Conservation (phyloP, 2,113 vertebrate species). For the Reinhardtius hippoglossoides region DNA sequence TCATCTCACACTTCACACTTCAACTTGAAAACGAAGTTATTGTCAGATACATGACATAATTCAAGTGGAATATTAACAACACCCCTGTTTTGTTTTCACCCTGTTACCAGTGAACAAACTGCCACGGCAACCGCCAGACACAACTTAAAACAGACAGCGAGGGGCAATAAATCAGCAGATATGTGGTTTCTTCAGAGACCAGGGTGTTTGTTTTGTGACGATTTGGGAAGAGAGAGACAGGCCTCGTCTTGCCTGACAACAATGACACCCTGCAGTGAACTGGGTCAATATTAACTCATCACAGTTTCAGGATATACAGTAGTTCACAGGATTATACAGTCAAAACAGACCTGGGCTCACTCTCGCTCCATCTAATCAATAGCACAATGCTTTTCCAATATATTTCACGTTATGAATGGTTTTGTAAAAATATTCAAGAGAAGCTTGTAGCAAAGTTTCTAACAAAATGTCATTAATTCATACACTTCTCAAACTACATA, state of each 20-base stretch:
- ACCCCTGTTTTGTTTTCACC: slow-evolving; percentile 11
- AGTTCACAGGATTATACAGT: neutral
- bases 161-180: slow-evolving; percentile 39
- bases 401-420: too few species aligned
- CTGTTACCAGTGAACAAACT: slow-evolving; percentile 31
- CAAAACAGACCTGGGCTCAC: neutral
- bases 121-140: slow-evolving; percentile 34
- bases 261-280: slow-evolving; percentile 42
- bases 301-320: slow-evolving; percentile 66
- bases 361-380: neutral
- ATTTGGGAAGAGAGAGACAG: slow-evolving; percentile 66
- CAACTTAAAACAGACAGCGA: slow-evolving; percentile 21
- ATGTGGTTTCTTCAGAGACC: slow-evolving; percentile 43
- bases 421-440: too few species aligned
- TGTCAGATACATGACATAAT: slow-evolving; percentile 9
- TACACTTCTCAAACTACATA: too few species aligned
- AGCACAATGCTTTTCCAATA: neutral
- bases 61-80: slow-evolving; percentile 5
- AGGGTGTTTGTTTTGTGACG: slow-evolving; percentile 70
- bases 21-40: slow-evolving; percentile 6
- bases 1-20: slow-evolving; percentile 7
- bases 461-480: too few species aligned
- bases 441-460: neutral
- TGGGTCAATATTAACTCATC: slow-evolving; percentile 80
- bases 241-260: slow-evolving; percentile 58